Percentiles rank a stretch among this genome's conserved stretches.
Conservation (phyloP, 1,140 invertebrate genomes). For the Drosophila arawakana region DNA sequence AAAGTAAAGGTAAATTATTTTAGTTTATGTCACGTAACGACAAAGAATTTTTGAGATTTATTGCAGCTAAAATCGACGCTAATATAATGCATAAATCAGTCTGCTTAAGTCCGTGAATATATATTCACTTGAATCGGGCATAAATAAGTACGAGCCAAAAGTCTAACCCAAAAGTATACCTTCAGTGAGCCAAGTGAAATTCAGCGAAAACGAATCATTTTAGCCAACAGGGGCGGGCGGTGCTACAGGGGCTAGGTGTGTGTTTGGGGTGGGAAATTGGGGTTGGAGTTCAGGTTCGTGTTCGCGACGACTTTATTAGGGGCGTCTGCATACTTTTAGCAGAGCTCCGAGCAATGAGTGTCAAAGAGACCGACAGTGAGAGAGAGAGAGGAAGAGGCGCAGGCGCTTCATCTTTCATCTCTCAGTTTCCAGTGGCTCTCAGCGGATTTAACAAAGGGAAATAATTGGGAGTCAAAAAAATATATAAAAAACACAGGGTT, state of each 20-base stretch:
- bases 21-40: conserved; percentile 56
- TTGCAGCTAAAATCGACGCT: conserved; percentile 74
- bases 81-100: conserved; percentile 82
- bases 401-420: conserved; percentile 34
- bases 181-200: conserved; percentile 66
- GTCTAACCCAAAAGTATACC: background rate
- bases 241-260: background rate
- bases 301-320: conserved; percentile 33
- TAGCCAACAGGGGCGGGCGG: conserved; percentile 35
- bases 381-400: conserved; percentile 29
- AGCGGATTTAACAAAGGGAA: conserved; percentile 42
- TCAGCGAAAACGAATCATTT: conserved; percentile 74
- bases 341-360: background rate
- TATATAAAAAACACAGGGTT: conserved; percentile 46
- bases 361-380: background rate
- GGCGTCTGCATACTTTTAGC: conserved; percentile 21
- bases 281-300: conserved; percentile 12
- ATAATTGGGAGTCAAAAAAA: conserved; percentile 25
- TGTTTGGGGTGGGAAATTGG: conserved; percentile 6
- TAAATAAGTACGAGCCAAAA: conserved; percentile 45
- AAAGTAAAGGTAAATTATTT: conserved; percentile 50
- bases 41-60: conserved; percentile 66
- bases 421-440: conserved; percentile 49
- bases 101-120: conserved; percentile 66
- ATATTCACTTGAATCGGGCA: conserved; percentile 61